A percentile compares a stretch with the other conserved stretches of the same genome.
Conservation (phyloP, 2,113 vertebrate species). For the Heterochromis multidens region DNA sequence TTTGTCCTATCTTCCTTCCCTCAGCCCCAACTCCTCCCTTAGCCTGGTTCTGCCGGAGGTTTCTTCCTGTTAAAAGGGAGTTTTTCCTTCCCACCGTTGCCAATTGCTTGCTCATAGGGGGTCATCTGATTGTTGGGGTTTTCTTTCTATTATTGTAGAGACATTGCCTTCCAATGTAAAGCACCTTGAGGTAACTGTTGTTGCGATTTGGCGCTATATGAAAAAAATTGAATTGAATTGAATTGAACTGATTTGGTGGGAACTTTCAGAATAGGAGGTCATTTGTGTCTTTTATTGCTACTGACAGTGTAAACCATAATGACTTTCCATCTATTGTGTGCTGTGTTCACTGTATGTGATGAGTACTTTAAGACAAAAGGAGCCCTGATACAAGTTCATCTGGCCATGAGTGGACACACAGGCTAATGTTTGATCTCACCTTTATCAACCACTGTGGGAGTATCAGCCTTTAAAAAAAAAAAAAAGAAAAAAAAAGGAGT, state of each 20-base stretch:
- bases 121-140: too few species aligned
- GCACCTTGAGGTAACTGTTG: neutral
- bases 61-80: too few species aligned
- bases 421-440: neutral
- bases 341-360: neutral
- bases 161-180: neutral
- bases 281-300: neutral
- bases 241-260: neutral
- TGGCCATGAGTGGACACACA: neutral
- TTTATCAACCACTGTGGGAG: neutral
- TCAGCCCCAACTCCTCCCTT: too few species aligned
- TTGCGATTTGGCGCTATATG: rapidly evolving
- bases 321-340: neutral
- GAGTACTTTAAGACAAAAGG: neutral
- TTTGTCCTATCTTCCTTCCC: too few species aligned
- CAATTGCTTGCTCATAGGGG: too few species aligned
- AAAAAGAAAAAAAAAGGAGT: too few species aligned
- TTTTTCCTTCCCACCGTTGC: too few species aligned
- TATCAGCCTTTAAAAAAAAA: too few species aligned
- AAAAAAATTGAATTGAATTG: neutral
- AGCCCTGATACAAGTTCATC: neutral
- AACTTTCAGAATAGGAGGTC: neutral
- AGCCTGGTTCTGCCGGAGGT: too few species aligned
- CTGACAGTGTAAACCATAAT: neutral
- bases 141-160: too few species aligned